A percentile compares a stretch with the other conserved stretches of the same genome.
Conservation (phyloP, 2,797 vertebrate genomes). For the Gambusia yucatana region DNA sequence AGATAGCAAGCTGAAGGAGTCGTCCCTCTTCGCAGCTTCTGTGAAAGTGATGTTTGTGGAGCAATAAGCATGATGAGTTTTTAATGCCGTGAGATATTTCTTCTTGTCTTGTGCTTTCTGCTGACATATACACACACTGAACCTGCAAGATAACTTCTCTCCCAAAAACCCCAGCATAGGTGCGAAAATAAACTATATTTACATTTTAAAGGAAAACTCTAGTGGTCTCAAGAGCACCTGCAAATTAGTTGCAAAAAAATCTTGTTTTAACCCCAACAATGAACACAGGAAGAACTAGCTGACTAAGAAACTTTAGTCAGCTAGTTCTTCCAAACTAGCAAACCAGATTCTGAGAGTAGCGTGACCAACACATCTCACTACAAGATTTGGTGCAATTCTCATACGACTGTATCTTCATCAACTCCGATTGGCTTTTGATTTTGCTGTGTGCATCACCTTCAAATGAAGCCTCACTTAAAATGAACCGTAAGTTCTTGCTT, state of each 20-base stretch:
- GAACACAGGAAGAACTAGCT: neutral
- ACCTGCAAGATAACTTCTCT: neutral
- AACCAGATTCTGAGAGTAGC: neutral
- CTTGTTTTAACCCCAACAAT: neutral
- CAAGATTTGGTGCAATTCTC: neutral
- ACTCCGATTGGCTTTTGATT: neutral
- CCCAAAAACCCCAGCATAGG: neutral
- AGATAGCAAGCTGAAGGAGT: conserved; percentile 40
- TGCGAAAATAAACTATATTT: neutral
- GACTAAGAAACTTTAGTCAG: too few species aligned
- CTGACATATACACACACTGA: conserved; percentile 34
- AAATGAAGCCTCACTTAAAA: neutral
- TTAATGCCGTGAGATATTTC: conserved; percentile 59
- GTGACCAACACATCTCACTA: neutral
- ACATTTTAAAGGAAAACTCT: neutral
- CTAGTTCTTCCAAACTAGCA: too few species aligned
- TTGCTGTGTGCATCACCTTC: neutral
- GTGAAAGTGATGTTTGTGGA: conserved; percentile 40
- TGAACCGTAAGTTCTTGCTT: neutral
- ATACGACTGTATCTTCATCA: neutral
- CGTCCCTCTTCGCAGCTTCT: conserved; percentile 38
- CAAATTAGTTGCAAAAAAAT: neutral
- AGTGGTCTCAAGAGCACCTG: neutral
- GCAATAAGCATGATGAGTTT: conserved; percentile 62
- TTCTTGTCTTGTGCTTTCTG: conserved; percentile 38